Evolutionary conservation across 1,140 invertebrate species (phyloP), one percentile per base, ranked within the genome.

Genomic region (Physella acuta): DNA sequence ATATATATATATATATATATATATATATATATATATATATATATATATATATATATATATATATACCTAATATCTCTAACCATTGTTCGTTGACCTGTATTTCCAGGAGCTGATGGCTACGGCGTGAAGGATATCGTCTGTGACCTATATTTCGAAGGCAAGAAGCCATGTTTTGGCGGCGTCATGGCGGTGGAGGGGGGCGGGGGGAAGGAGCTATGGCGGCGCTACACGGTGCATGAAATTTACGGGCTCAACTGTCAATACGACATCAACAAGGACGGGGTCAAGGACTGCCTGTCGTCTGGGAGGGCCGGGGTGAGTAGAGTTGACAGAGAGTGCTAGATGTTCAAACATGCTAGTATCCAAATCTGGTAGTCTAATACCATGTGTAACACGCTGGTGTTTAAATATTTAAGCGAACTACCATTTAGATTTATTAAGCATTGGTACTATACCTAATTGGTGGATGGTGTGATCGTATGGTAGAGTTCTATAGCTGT

Each of bases 181-280:
- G 85, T 93, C 26, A 80, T 93, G 65, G 92, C 92, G 3, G 75
- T 94, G 14, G 89, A 94, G 82, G 93, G 93, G 1, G 81, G 78
- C 55, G 90, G 87, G 62, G 93, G 93, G 1, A 83, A 87, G 53
- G 88, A 89, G n/a, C 64, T 94, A 20, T 94, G 93, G 93, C 88
- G 88, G 16, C 88, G 89, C 70, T 93, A 91, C 89, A 87, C 89
- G 11, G 17, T 67, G 44, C 90, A 92, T 78, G 90, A 92, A 74
- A 86, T 94, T 34, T 92, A 91, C 80, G 90, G 89, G 1, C 76
- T 93, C 14, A 91, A 92, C 76, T 94, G 93, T 83, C 88, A 88
- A 44, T 83, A 86, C 17, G 93, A 94, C 83, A 76, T 94, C 0
- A 91, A 91, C 76, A 78, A 79, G 17, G 93, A 94, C 84, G 87